Percentiles rank a stretch among this genome's conserved stretches.
Evolutionary conservation across 2,797 vertebrate species (phyloP).

Genomic region (Peromyscus attwateri): DNA sequence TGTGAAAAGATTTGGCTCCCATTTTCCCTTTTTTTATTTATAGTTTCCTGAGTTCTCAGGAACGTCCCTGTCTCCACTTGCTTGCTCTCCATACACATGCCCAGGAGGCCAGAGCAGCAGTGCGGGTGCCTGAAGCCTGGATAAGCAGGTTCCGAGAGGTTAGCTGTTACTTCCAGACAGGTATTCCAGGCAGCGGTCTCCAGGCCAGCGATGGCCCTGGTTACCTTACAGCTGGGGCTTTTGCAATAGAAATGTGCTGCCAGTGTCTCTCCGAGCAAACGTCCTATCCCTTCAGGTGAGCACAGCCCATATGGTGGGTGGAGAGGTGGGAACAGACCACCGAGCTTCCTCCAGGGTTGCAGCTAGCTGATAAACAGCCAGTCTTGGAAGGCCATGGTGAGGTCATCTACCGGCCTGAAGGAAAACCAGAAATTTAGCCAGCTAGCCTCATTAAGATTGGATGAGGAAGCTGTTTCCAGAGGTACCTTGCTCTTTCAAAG

Average conservation of each 20-base stretch:
- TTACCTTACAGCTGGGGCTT: neutral
- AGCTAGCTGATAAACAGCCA: neutral
- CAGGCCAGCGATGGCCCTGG: neutral
- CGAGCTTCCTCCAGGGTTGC: neutral
- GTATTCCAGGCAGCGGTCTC: neutral
- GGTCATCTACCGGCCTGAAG: neutral
- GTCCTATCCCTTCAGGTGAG: neutral
- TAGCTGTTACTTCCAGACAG: neutral
- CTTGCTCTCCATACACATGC: constrained; percentile 16
- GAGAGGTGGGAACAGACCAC: neutral
- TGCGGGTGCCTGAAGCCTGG: neutral
- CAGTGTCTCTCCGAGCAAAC: neutral
- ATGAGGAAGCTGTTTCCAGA: neutral
- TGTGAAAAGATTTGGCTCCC: constrained; percentile 72
- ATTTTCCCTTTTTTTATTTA: constrained; percentile 78
- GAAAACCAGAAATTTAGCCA: neutral
- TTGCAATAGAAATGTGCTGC: neutral
- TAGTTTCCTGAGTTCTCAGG: constrained; percentile 79
- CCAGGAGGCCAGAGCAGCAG: neutral
- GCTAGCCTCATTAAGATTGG: neutral
- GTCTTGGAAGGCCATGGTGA: neutral
- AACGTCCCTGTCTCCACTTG: constrained; percentile 35
- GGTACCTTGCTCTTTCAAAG: neutral
- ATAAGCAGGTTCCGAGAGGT: neutral
- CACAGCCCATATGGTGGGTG: neutral